Evolutionary conservation across 2,113 vertebrate species (phyloP).

Genomic region (Thoracochromis brauschi): DNA sequence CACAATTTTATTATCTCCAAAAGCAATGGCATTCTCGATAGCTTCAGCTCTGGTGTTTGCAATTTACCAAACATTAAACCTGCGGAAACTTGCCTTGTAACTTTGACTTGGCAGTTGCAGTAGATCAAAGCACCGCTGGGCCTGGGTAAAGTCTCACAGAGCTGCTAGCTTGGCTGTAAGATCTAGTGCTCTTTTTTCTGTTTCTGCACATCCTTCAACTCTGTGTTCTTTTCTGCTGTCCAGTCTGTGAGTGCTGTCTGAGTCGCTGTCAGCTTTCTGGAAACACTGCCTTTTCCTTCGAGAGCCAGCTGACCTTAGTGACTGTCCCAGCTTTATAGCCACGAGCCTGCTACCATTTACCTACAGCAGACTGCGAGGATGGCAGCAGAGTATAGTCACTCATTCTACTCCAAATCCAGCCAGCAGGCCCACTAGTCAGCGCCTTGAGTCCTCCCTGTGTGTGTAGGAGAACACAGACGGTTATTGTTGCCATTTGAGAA

Average conservation of each 20-base stretch:
- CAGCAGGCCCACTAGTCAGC: constrained; percentile 10
- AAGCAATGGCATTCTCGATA: background rate
- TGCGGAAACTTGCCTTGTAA: background rate
- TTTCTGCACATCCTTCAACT: background rate
- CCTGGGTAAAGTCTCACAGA: background rate
- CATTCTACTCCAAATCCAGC: constrained; percentile 7
- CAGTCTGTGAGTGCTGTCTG: background rate
- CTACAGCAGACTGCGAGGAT: constrained; percentile 38
- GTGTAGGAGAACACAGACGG: constrained; percentile 43
- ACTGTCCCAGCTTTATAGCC: constrained; percentile 38
- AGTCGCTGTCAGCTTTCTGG: background rate
- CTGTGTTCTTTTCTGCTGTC: background rate
- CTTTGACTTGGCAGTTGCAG: background rate
- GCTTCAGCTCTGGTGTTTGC: background rate
- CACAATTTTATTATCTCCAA: background rate
- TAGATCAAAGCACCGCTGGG: background rate
- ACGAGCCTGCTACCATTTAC: constrained; percentile 10
- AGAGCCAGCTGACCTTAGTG: constrained; percentile 41
- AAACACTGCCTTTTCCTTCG: constrained; percentile 5
- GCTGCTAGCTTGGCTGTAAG: background rate
- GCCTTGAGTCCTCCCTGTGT: constrained; percentile 19
- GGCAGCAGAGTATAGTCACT: constrained; percentile 6
- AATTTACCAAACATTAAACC: background rate
- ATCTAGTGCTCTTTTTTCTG: background rate
- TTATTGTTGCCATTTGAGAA: constrained; percentile 33